Evolutionary conservation across 30 jellyfish, hydroid and myxozoan genomes (phyloP).

Genomic region (Pseudorhiza aurosa): DNA sequence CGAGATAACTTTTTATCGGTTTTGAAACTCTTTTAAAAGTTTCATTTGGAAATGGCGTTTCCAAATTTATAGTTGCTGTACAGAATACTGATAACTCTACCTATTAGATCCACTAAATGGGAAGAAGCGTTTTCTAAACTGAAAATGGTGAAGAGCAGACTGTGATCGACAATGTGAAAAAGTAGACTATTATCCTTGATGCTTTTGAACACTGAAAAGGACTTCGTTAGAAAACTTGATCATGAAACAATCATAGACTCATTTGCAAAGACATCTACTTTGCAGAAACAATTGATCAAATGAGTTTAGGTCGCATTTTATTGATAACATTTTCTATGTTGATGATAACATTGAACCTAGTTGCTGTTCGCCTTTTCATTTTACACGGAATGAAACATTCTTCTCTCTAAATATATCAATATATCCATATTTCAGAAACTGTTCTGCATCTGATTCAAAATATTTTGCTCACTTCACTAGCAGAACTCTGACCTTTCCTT

Average conservation of each 20-base stretch:
- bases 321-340: too few species aligned
- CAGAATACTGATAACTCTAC: too few species aligned
- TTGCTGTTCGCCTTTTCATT: background rate
- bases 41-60: too few species aligned
- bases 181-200: background rate
- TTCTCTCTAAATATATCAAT: too few species aligned
- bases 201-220: background rate
- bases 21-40: too few species aligned
- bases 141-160: background rate
- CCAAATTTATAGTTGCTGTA: too few species aligned
- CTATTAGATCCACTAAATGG: background rate
- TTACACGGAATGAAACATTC: background rate
- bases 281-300: background rate
- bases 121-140: background rate
- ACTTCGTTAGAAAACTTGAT: background rate
- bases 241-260: background rate
- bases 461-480: too few species aligned
- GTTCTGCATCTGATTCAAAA: too few species aligned
- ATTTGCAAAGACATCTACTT: background rate
- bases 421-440: too few species aligned
- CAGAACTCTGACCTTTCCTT: too few species aligned
- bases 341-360: background rate
- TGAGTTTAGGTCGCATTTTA: background rate
- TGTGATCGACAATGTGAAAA: background rate
- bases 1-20: too few species aligned